Conservation (phyloP, 2,797 vertebrate genomes). For the Halcyon chelicuti region DNA sequence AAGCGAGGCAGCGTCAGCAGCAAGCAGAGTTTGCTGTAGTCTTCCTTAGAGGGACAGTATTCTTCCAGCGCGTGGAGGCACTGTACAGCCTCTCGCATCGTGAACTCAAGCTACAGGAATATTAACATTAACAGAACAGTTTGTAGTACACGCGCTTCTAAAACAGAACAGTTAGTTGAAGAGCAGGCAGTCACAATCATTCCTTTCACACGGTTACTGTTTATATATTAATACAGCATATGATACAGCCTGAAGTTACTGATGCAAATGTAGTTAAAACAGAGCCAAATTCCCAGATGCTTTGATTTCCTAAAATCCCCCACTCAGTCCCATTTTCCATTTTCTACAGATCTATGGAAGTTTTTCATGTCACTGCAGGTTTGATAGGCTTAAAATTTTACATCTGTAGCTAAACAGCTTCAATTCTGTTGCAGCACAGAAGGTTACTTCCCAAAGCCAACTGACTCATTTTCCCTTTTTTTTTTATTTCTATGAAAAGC, state of each 20-base stretch:
- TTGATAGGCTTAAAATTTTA: background rate
- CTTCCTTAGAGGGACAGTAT: slow-evolving; percentile 94
- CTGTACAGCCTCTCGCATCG: slow-evolving; percentile 93
- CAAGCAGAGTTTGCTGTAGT: slow-evolving; percentile 95
- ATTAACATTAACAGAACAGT: background rate
- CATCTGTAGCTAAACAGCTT: background rate
- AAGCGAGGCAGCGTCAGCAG: slow-evolving; percentile 94
- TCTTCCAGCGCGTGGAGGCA: slow-evolving; percentile 92
- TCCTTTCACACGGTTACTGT: background rate
- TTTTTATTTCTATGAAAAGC: background rate
- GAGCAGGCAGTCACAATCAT: background rate
- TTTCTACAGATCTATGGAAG: background rate
- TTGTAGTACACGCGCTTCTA: fast-evolving
- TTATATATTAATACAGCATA: background rate
- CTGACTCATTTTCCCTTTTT: background rate
- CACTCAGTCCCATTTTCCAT: background rate
- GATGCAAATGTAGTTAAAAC: background rate
- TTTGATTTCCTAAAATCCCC: background rate
- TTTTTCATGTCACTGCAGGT: background rate
- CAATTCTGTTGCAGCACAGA: background rate
- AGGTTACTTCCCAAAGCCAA: background rate
- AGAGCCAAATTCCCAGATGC: background rate
- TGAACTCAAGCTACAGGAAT: slow-evolving; percentile 87
- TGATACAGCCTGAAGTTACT: background rate
- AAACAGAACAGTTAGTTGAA: background rate